Conservation (phyloP, 2,797 vertebrate species). For the Glyptemys insculpta region DNA sequence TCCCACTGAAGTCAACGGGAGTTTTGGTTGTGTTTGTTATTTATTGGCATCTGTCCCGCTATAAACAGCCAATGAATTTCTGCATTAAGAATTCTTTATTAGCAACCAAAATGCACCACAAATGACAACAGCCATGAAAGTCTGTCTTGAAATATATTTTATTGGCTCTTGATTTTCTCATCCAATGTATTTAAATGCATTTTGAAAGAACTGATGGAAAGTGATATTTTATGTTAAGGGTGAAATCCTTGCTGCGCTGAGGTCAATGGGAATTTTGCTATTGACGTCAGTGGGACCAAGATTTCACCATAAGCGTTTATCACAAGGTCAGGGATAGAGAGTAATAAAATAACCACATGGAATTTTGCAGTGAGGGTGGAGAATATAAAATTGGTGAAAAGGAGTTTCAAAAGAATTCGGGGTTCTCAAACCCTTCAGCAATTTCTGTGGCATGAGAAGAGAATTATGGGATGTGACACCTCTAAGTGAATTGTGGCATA, state of each 20-base stretch:
- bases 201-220: constrained; percentile 6
- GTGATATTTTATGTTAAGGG: neutral
- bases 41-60: neutral
- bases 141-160: neutral
- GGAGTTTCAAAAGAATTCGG: neutral
- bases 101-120: neutral
- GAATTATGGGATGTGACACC: constrained; percentile 33
- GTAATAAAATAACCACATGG: constrained; percentile 7
- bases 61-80: neutral
- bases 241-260: neutral
- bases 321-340: constrained; percentile 26
- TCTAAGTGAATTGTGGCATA: constrained; percentile 27
- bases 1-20: neutral
- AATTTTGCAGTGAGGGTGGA: neutral
- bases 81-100: neutral
- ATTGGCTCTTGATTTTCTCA: neutral
- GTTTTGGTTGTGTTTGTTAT: neutral
- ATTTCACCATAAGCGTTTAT: constrained; percentile 44
- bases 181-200: neutral
- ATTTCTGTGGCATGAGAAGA: constrained; percentile 44
- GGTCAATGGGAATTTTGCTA: neutral
- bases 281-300: neutral
- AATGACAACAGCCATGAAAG: neutral
- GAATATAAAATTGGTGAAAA: neutral
- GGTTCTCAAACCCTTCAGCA: constrained; percentile 23